phyloP scores from a whole-genome alignment of 2,797 vertebrate species.

The Periparus ater region DNA sequence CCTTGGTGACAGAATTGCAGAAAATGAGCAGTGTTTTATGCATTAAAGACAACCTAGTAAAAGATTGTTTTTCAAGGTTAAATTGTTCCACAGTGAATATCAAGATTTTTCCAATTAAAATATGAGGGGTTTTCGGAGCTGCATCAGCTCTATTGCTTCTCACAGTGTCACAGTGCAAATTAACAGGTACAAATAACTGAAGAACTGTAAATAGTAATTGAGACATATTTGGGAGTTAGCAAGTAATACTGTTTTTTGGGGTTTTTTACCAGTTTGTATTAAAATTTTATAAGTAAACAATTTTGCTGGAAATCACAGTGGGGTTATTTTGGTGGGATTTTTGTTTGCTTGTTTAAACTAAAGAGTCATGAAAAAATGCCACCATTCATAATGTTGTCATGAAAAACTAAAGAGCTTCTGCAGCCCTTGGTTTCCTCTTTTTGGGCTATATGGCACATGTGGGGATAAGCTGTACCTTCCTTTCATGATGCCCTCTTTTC shows the following conservation, averaged over 20 bases:
- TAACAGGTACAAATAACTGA: background rate
- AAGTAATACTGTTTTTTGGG: background rate
- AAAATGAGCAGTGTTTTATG: conserved; percentile 55
- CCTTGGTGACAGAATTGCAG: background rate
- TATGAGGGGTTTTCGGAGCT: background rate
- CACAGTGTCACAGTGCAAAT: background rate
- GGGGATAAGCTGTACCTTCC: background rate
- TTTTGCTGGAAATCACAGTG: background rate
- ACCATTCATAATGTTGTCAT: background rate
- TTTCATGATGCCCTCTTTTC: background rate
- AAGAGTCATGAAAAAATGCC: background rate
- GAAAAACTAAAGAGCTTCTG: background rate
- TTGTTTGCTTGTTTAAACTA: background rate
- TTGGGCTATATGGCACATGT: too few species aligned
- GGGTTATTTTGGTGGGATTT: background rate
- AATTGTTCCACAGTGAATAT: conserved; percentile 17
- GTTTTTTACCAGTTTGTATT: background rate
- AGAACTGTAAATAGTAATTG: background rate
- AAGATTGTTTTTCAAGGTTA: conserved; percentile 62
- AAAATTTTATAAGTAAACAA: background rate
- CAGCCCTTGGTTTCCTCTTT: background rate
- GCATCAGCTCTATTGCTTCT: background rate
- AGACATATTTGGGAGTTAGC: background rate
- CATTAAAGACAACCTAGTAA: conserved; percentile 45
- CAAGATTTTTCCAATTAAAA: conserved; percentile 35